Evolutionary conservation across 2,113 vertebrate genomes (phyloP).

Genomic region (Vombatus ursinus): DNA sequence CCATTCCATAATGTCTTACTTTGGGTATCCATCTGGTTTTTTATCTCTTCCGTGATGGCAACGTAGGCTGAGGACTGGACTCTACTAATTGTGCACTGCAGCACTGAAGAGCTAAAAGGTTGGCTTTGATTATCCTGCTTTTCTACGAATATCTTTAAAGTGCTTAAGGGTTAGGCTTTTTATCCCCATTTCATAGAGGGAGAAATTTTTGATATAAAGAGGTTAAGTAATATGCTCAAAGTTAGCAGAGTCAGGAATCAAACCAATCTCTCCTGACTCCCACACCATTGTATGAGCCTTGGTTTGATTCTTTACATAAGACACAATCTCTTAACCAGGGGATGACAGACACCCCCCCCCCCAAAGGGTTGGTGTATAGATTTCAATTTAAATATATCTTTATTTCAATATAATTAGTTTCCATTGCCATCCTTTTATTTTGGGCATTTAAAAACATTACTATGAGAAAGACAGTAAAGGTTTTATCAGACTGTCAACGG

Average conservation of each 20-base stretch:
- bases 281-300: not conserved
- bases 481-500: not conserved
- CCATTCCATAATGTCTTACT: not conserved
- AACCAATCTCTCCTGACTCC: not conserved
- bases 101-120: not conserved
- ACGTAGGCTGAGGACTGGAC: not conserved
- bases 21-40: not conserved
- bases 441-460: not conserved
- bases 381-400: not conserved
- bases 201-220: not conserved
- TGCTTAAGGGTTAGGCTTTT: slow-evolving; percentile 29
- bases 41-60: not conserved
- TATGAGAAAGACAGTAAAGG: not conserved
- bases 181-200: slow-evolving; percentile 8
- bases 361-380: too few relatives aligned
- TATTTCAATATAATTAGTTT: not conserved
- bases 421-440: not conserved
- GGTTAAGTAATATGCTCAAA: not conserved
- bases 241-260: not conserved
- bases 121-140: not conserved
- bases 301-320: not conserved
- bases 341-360: too few relatives aligned
- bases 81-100: not conserved
- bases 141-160: not conserved
- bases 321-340: not conserved